Evolutionary conservation across 2,888 invertebrate genomes (phyloP), one percentile per base, ranked within the genome.

Genomic region (Subacronicta megacephala): DNA sequence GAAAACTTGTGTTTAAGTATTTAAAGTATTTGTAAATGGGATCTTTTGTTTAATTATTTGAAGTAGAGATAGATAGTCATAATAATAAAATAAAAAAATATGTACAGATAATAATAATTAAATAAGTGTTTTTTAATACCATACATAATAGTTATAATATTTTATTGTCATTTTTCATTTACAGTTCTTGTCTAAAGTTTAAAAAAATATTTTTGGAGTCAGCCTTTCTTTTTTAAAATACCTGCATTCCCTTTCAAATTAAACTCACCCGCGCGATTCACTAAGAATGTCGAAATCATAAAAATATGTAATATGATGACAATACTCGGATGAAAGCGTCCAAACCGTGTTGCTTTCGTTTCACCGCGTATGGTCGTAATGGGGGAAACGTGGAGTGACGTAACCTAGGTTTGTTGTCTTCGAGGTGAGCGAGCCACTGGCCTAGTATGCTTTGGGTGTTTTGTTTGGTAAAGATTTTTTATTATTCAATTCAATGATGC

Each of bases 361-460:
- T 67, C 42, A 20, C 45, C 43, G 49, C 35, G 47, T 65, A 66
- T 33, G 72, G 70, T 12, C 16, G 37, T 67, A 52, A 66, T 71
- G 42, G 52, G 52, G 72, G 72, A 71, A 62, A 71, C 69, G 69
- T 71, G 69, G 26, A 18, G 15, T 69, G 66, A 69, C 35, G 71
- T 53, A 71, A 70, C 55, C 41, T 52, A 60, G 40, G 26, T 35
- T 12, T 57, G 37, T 52, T 62, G 57, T 49, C 37, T 62, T 41
- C 62, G 50, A 31, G n/a, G 37, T 5, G 20, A 42, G 37, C 37
- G 35, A 54, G 55, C 46, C 15, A 55, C 15, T 65, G 62, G 55
- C 55, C 49, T 43, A 20, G 15, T 45, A 35, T 43, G 10, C 33
- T 26, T 26, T 26, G 26, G n/a, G 31, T 12, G 31, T 38, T 31